Base-by-base conservation (phyloP, 2,888 invertebrate species). In the Cephus rjabovi region DNA sequence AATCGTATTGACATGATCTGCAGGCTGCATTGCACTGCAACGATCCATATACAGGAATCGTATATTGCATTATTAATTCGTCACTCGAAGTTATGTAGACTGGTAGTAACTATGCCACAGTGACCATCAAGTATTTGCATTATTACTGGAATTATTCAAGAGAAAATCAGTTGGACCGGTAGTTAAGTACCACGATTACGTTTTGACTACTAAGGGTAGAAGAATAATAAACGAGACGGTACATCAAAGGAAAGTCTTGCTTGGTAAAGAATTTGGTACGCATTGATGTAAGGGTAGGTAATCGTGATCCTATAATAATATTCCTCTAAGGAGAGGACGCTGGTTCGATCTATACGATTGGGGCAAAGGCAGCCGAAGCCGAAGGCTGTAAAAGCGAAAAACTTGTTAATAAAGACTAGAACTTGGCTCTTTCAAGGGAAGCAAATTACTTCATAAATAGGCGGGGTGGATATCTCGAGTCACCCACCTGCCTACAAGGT, bases 371-470 rank as follows among this genome's bases (percentile, higher is more conserved):
- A 56, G 23, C 23, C 56, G 15, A 23, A 56, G 23, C 23, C 23
- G 56, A 56, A 56, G 56, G 9, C 23, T 56, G 56, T 56, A 56
- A 56, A 23, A 56, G 23, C 23, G 56, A 56, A 56, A 84, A 86
- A 83, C 85, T 86, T 83, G 84, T 87, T 85, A 86, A 82, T 82
- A 81, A 79, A 56, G 81, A 79, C 79, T 80, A 78, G 81, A 84
- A 86, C 82, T 87, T 85, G 81, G 79, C 81, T 82, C 82, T 83
- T 85, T 85, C 85, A 80, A 77, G 77, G 77, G 79, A 80, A 78
- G 83, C 82, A 83, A 86, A 85, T 86, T 86, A 86, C 85, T 86
- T 84, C 83, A 84, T 85, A 81, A 85, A 79, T 84, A 82, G 83
- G 81, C 4, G 78, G 75, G 76, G 74, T 79, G 82, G 74, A 80